Evolutionary conservation across 2,113 vertebrate species (phyloP).

Genomic region (Calyptommatus sinebrachiatus): DNA sequence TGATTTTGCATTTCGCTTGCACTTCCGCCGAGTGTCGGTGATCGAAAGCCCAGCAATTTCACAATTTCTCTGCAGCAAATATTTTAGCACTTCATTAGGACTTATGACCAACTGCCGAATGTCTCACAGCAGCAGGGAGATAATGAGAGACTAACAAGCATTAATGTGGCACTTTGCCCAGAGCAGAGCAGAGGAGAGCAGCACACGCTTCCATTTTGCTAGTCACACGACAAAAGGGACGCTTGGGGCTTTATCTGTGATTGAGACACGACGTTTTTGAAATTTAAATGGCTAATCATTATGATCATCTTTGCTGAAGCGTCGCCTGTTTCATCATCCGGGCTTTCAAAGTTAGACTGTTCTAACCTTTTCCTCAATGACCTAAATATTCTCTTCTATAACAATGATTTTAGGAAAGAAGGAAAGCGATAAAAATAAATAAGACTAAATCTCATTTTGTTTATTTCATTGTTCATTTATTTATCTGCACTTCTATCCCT

Average conservation of each 20-base stretch:
- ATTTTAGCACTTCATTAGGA: constrained; percentile 36
- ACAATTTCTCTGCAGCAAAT: constrained; percentile 36
- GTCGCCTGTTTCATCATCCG: background rate
- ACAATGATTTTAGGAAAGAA: background rate
- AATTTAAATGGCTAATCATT: constrained; percentile 19
- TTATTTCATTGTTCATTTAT: too few relatives aligned
- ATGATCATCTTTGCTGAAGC: background rate
- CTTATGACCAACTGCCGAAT: constrained; percentile 31
- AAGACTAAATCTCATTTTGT: too few relatives aligned
- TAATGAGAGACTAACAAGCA: constrained; percentile 39
- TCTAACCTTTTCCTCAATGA: background rate
- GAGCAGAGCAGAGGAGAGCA: constrained; percentile 39
- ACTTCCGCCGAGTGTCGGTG: constrained; percentile 1
- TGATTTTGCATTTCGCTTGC: background rate
- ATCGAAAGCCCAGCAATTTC: constrained; percentile 20
- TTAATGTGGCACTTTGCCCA: constrained; percentile 39
- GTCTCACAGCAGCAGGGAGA: constrained; percentile 36
- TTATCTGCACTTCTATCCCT: too few relatives aligned
- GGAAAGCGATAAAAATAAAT: background rate
- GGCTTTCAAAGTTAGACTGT: background rate
- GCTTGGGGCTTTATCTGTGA: constrained; percentile 15
- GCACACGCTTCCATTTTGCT: constrained; percentile 33
- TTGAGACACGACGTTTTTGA: constrained; percentile 3
- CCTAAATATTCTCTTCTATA: background rate
- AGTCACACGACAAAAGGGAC: constrained; percentile 13